Evolutionary conservation across 92 coral and sea anemone genomes (phyloP), one percentile per base, ranked within the genome.

Genomic region (Blastomussa wellsi): DNA sequence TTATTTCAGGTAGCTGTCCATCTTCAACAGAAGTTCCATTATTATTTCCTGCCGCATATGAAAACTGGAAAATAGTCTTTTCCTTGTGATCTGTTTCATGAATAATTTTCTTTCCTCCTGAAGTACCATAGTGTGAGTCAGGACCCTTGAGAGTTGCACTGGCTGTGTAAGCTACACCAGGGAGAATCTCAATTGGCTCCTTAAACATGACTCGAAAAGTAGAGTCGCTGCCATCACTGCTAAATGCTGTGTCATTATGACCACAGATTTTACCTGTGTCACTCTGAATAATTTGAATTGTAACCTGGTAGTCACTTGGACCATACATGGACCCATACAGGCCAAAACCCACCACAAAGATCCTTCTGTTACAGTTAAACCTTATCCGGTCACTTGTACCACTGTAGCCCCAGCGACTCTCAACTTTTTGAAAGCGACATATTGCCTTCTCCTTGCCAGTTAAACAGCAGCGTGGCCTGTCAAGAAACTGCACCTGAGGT

Each of bases 401-500:
- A 87, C 98, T 96, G 90, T 96, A 96, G 38, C 98, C 98, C 98
- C 98, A 96, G 29, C 98, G 98, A 81, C 95, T 92, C 79, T 96
- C 98, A 2, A 96, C 98, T 73, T 96, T 96, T 29, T 86, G 89
- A 70, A 96, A 96, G 37, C 98, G 94, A 44, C 82, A 84, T 33
- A 96, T 84, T 36, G 92, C 93, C 83, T 96, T 96, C 66, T 96
- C 98, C 71, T 94, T 87, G 52, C 98, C 98, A 16, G 98, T 96
- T 44, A 94, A 84, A 65, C 98, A 96, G 60, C 98, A 96, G 32
- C 98, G 90, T 53, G 98, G 98, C 80, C 91, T 91, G 86, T 96
- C 98, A 70, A 96, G 88, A 84, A 94, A 96, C 79, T 87, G 90
- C 28, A 96, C 94, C 19, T 88, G 89, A 48, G 98, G 98, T 78